A percentile compares a stretch with the other conserved stretches of the same genome.
phyloP scores from a whole-genome alignment of 2,888 invertebrate genomes.

The Encarsia formosa region DNA sequence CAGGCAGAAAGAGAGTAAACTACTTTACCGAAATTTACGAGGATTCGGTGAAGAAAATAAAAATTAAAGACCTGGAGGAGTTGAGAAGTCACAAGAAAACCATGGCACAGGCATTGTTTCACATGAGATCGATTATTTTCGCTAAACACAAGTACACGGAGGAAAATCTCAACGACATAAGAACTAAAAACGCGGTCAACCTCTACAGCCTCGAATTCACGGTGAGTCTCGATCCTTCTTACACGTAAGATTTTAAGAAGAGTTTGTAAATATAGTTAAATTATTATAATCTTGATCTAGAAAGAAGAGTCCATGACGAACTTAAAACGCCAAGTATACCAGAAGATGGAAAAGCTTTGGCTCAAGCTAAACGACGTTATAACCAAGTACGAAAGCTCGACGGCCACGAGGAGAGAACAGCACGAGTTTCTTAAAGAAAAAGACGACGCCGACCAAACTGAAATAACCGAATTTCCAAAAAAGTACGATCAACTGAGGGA shows the following conservation, averaged over 20 bases:
- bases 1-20: constrained; percentile 57
- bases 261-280: background rate
- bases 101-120: constrained; percentile 57
- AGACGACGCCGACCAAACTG: constrained; percentile 55
- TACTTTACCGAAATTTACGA: constrained; percentile 58
- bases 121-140: constrained; percentile 59
- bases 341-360: constrained; percentile 40
- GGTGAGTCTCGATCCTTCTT: constrained; percentile 30
- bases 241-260: background rate
- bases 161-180: constrained; percentile 34
- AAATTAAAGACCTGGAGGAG: constrained; percentile 54
- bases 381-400: constrained; percentile 40
- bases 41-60: constrained; percentile 55
- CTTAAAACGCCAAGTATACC: constrained; percentile 32
- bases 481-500: constrained; percentile 37
- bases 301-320: constrained; percentile 37
- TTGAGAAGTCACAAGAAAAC: constrained; percentile 55
- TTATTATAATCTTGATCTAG: constrained; percentile 19
- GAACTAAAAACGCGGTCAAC: constrained; percentile 38
- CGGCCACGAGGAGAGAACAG: constrained; percentile 42
- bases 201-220: constrained; percentile 37
- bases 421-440: constrained; percentile 53
- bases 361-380: constrained; percentile 35
- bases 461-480: constrained; percentile 44
- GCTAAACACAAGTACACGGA: constrained; percentile 53